phyloP scores from a whole-genome alignment of 2,113 vertebrate species.

The Pao palembangensis region DNA sequence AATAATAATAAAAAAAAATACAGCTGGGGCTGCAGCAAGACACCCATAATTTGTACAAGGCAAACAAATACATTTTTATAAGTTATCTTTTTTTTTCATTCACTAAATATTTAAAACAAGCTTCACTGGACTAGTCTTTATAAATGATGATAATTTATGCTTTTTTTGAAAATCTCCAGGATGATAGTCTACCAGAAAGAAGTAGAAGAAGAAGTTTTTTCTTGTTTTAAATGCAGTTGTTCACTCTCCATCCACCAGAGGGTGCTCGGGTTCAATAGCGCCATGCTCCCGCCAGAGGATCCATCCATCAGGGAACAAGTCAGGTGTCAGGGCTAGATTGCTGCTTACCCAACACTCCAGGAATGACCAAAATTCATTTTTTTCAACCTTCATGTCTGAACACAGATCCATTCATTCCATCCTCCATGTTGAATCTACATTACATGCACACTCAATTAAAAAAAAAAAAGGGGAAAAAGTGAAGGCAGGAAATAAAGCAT shows the following conservation, averaged over 20 bases:
- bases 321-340: slow-evolving; percentile 22
- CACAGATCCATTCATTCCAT: slow-evolving; percentile 25
- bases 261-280: slow-evolving; percentile 70
- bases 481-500: slow-evolving; percentile 30
- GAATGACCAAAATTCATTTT: background rate
- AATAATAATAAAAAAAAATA: slow-evolving; percentile 10
- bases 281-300: slow-evolving; percentile 33
- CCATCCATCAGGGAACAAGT: slow-evolving; percentile 28
- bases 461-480: background rate
- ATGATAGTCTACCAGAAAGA: slow-evolving; percentile 66
- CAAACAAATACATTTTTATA: slow-evolving; percentile 77
- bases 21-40: slow-evolving; percentile 36
- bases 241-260: slow-evolving; percentile 56
- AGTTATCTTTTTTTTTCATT: slow-evolving; percentile 62
- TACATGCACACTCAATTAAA: background rate
- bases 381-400: slow-evolving; percentile 1
- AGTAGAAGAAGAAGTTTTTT: no score
- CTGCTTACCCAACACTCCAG: slow-evolving; percentile 5
- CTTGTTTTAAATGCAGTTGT: slow-evolving; percentile 22
- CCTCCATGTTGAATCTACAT: slow-evolving; percentile 15
- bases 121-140: slow-evolving; percentile 69
- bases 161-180: slow-evolving; percentile 42
- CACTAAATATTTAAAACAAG: slow-evolving; percentile 80
- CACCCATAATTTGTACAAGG: slow-evolving; percentile 72
- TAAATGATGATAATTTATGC: slow-evolving; percentile 61